A percentile compares a stretch with the other conserved stretches of the same genome.
phyloP scores from a whole-genome alignment of 2,888 invertebrate genomes.

The Cataglyphis altisquamis region DNA sequence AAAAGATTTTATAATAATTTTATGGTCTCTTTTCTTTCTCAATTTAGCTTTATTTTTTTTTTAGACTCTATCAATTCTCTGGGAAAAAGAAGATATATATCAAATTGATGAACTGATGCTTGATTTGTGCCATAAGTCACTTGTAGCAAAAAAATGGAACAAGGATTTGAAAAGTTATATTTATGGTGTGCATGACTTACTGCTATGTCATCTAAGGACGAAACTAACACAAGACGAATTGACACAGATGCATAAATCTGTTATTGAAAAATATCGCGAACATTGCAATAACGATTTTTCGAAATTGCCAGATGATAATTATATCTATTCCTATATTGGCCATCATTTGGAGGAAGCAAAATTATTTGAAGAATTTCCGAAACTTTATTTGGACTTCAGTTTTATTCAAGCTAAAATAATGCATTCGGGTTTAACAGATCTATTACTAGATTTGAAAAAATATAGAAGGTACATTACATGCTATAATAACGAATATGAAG shows the following conservation, averaged over 20 bases:
- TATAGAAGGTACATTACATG: conserved; percentile 89
- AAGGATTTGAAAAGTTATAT: conserved; percentile 88
- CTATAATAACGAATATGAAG: conserved; percentile 86
- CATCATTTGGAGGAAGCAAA: conserved; percentile 90
- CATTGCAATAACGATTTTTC: conserved; percentile 87
- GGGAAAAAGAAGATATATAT: conserved; percentile 84
- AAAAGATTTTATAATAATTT: no score
- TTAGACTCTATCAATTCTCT: conserved; percentile 87
- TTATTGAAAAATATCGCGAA: conserved; percentile 88
- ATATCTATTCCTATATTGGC: conserved; percentile 91
- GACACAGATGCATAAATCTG: conserved; percentile 87
- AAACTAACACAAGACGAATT: conserved; percentile 85
- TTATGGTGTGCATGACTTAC: conserved; percentile 91
- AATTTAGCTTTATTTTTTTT: conserved; percentile 18
- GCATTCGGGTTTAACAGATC: conserved; percentile 90
- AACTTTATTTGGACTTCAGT: conserved; percentile 89
- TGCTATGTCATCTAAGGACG: conserved; percentile 89
- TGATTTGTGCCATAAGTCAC: conserved; percentile 89
- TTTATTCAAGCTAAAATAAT: conserved; percentile 91
- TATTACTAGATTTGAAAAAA: conserved; percentile 89
- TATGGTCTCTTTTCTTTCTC: not conserved
- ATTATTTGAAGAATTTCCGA: conserved; percentile 87
- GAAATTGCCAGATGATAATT: conserved; percentile 90
- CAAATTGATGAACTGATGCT: conserved; percentile 90
- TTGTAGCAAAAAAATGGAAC: conserved; percentile 90